Base-by-base conservation (phyloP, 2,888 invertebrate genomes). In the Operophtera brumata region DNA sequence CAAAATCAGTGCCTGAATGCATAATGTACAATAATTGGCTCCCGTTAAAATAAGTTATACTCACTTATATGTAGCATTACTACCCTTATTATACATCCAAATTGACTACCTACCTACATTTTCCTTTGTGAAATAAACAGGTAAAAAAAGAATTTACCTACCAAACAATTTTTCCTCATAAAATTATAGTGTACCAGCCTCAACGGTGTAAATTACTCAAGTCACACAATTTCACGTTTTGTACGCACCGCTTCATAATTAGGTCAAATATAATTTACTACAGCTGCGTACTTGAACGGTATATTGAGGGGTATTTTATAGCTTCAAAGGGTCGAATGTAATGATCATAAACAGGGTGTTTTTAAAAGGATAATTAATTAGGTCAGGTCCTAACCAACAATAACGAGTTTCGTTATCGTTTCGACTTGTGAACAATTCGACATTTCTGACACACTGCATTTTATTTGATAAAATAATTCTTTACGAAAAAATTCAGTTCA, bases 231-330 rank as follows among this genome's bases (percentile, higher is more conserved):
- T 40, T 49, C 36, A 49, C 41, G 49, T 49, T 53, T 28, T 34
- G 47, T 53, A 47, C 53, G 32, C 43, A 53, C 13, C 37, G 11
- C 12, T 53, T 28, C 37, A 37, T 43, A 54, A 44, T 54, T 43
- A 47, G 53, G 47, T 47, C 53, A 54, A 43, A 40, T 36, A 44
- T 54, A 47, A 54, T 44, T 44, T 43, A 49, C 42, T 42, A 42
- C 36, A 14, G 42, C 13, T 36, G 42, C 42, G 36, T 49, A 49
- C 48, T 49, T 49, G 5, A 36, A 8, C 26, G 9, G 32, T 12
- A 34, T 41, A 39, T 34, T 34, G 11, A 34, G 11, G 11, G 34
- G 36, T 36, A 41, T 41, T 41, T 41, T 26, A 41, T 26, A 26
- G 26, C 40, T 41, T 36, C 40, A 26, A 41, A 41, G 40, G 26